Evolutionary conservation across 1,140 invertebrate genomes (phyloP).

Genomic region (Drosophila dunni): DNA sequence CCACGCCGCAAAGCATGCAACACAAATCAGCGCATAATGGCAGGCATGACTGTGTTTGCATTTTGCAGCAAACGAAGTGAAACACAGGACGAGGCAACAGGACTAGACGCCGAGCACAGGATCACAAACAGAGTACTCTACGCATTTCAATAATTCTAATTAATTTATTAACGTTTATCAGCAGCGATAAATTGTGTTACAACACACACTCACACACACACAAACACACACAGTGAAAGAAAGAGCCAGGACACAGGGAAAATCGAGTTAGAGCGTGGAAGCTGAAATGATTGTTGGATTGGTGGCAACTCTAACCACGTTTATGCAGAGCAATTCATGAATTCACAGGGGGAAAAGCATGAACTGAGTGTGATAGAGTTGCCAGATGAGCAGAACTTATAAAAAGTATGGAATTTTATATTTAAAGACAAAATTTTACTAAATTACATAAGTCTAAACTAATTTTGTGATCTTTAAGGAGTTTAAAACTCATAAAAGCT

Average conservation of each 20-base stretch:
- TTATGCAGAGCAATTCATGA: too few relatives aligned
- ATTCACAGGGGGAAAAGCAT: too few relatives aligned
- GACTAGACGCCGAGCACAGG: conserved; percentile 11
- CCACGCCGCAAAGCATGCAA: conserved; percentile 69
- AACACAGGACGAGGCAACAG: conserved; percentile 26
- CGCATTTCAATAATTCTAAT: conserved; percentile 85
- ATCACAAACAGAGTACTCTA: conserved; percentile 41
- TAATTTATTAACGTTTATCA: conserved; percentile 85
- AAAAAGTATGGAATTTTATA: too few relatives aligned
- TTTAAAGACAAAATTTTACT: too few relatives aligned
- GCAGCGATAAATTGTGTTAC: conserved; percentile 73
- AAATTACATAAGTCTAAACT: too few relatives aligned
- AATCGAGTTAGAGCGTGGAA: conserved; percentile 4
- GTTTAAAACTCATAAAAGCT: too few relatives aligned
- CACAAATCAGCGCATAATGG: conserved; percentile 81
- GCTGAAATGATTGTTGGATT: conserved; percentile 10
- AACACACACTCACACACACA: not conserved
- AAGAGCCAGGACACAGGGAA: not conserved
- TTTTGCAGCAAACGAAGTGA: conserved; percentile 28
- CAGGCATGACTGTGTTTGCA: conserved; percentile 71
- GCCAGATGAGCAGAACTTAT: too few relatives aligned
- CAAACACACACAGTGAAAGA: not conserved
- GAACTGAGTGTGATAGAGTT: too few relatives aligned
- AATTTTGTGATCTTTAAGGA: too few relatives aligned
- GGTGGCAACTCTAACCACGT: not conserved